phyloP scores from a whole-genome alignment of 2,797 vertebrate species.

The Ptychobarbus kaznakovi region DNA sequence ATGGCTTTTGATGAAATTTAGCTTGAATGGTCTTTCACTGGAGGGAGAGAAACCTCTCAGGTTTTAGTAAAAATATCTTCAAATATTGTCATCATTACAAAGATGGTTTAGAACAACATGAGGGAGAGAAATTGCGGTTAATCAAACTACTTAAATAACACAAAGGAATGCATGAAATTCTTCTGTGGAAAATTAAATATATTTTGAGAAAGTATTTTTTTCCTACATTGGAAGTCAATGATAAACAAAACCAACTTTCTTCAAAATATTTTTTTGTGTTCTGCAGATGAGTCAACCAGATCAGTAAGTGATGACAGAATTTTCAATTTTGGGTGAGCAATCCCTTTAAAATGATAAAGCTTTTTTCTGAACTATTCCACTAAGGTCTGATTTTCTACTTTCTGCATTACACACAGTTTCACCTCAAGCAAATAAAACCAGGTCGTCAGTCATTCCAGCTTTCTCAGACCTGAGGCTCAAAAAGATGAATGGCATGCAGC shows the following conservation, averaged over 20 bases:
- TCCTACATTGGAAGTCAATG: neutral
- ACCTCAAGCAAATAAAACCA: conserved; percentile 9
- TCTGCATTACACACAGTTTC: neutral
- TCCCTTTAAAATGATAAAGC: neutral
- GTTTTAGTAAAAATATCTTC: neutral
- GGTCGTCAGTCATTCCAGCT: conserved; percentile 14
- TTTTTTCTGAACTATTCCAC: neutral
- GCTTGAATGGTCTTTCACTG: neutral
- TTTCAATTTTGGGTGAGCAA: neutral
- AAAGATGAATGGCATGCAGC: conserved; percentile 26
- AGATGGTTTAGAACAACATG: neutral
- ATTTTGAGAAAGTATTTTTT: neutral
- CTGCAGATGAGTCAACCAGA: neutral
- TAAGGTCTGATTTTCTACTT: conserved; percentile 14
- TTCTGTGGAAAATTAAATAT: neutral
- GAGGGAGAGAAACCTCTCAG: neutral
- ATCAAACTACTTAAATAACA: neutral
- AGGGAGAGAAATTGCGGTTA: neutral
- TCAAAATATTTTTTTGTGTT: neutral
- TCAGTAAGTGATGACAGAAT: neutral
- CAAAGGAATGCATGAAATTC: neutral
- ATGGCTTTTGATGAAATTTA: neutral
- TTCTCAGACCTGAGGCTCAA: neutral
- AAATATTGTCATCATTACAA: neutral
- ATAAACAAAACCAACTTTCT: neutral